Evolutionary conservation across 1,140 invertebrate species (phyloP).

Genomic region (Drosophila setifemur): DNA sequence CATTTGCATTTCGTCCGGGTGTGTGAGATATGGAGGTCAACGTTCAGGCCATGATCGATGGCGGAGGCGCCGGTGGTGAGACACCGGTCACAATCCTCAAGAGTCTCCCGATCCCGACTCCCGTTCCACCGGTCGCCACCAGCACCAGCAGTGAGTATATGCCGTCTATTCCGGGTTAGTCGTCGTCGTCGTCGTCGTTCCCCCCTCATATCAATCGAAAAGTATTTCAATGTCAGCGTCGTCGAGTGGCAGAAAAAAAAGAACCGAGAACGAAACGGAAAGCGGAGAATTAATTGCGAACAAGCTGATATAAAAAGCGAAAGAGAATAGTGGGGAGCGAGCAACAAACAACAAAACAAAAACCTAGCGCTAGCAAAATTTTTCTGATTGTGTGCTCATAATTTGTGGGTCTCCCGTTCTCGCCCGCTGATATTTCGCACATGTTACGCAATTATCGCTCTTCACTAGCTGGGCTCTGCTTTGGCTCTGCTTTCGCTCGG

Average conservation of each 20-base stretch:
- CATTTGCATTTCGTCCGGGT: neutral
- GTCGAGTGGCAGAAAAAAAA: slow-evolving; percentile 6
- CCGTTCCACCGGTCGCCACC: neutral
- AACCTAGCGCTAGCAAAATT: slow-evolving; percentile 28
- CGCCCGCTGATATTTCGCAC: slow-evolving; percentile 41
- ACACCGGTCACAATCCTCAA: neutral
- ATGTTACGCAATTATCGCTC: slow-evolving; percentile 70
- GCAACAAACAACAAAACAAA: slow-evolving; percentile 58
- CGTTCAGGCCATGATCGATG: neutral
- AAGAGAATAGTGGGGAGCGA: slow-evolving; percentile 8
- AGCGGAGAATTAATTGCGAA: slow-evolving; percentile 21
- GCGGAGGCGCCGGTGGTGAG: neutral
- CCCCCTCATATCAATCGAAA: slow-evolving; percentile 10
- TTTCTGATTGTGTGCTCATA: slow-evolving; percentile 37
- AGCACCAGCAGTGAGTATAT: slow-evolving; percentile 31
- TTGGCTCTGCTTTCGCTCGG: slow-evolving; percentile 1
- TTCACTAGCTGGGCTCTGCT: slow-evolving; percentile 23
- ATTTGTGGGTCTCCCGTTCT: slow-evolving; percentile 12
- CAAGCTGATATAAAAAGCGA: slow-evolving; percentile 12
- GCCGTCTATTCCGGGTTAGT: too few species aligned
- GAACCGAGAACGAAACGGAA: neutral
- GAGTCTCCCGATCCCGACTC: neutral
- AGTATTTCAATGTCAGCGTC: slow-evolving; percentile 75
- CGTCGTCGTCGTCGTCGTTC: neutral
- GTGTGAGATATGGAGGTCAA: slow-evolving; percentile 6